A percentile compares a stretch with the other conserved stretches of the same genome.
phyloP scores from a whole-genome alignment of 2,797 vertebrate genomes.

The Cetoscarus ocellatus region DNA sequence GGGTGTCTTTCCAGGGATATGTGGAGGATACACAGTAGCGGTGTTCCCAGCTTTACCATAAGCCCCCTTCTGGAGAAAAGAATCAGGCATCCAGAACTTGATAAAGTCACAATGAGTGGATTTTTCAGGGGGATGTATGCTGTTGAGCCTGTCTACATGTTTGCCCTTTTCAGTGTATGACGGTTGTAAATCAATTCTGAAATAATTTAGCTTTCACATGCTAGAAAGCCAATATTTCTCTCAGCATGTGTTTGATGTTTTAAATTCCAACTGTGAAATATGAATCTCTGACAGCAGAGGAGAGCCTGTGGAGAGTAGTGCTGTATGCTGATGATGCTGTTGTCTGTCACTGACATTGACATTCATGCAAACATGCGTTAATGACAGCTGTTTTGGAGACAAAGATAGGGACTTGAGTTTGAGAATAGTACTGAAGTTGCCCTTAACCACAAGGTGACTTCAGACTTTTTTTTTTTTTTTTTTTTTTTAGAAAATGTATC shows the following conservation, averaged over 20 bases:
- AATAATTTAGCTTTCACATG: conserved; percentile 11
- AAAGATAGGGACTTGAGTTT: too few species aligned
- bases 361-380: background rate
- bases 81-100: conserved; percentile 11
- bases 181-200: conserved; percentile 38
- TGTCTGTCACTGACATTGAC: background rate
- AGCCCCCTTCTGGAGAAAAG: conserved; percentile 26
- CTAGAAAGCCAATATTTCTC: conserved; percentile 6
- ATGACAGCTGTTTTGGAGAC: too few species aligned
- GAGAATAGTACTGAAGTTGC: too few species aligned
- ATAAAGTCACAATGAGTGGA: conserved; percentile 5
- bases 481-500: too few species aligned
- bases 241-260: conserved; percentile 8
- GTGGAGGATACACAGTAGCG: conserved; percentile 36
- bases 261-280: conserved; percentile 22
- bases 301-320: conserved; percentile 9
- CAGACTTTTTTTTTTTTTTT: too few species aligned
- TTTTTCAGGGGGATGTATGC: background rate
- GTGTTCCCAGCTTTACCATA: conserved; percentile 37
- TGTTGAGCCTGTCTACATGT: conserved; percentile 9
- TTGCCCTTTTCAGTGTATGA: conserved; percentile 15
- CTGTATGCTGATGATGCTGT: background rate
- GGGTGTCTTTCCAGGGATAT: conserved; percentile 46
- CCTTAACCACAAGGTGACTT: too few species aligned
- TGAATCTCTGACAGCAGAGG: conserved; percentile 5